Base-by-base conservation (phyloP, 2,113 vertebrate species). In the Sylvietta virens region DNA sequence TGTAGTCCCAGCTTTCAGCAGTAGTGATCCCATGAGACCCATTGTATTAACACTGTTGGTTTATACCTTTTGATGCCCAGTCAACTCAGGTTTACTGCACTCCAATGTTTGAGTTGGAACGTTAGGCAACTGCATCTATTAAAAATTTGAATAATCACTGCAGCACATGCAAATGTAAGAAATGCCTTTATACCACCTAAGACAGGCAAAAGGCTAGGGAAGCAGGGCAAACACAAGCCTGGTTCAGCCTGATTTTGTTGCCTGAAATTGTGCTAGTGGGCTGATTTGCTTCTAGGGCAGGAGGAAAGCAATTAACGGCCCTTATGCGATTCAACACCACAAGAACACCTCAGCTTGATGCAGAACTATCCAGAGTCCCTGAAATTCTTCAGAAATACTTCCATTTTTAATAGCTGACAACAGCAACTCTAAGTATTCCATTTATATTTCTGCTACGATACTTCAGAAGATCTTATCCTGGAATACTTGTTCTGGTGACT, bases 401-500 rank as follows among this genome's bases (percentile, higher is more conserved):
- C 37, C 51, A 65, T 64, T 91, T 95, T 72, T 66, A 80, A 80
- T 37, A 66, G 56, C 3, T 78, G 82, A 80, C 54, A 90, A 83
- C 47, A 77, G 35, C 35, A 91, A 62, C 13, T 70, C 30, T 12
- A 85, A 66, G n/a, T 31, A 77, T 78, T 83, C 5, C 5, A 70
- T 82, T 95, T 84, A 31, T 81, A 88, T 74, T 90, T 96, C 80
- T 93, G 50, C 82, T 67, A 18, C 19, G 35, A 90, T 65, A 70
- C 71, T 90, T 94, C 64, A 84, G 61, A 84, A 86, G 82, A 66
- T 81, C 69, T 94, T 86, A 77, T 61, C 45, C 72, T 81, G 40
- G 76, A 85, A 83, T 56, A 51, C 51, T 81, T 71, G 35, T 83
- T 78, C 69, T 58, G 56, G 71, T 90, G 93, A 88, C 62, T 92